Conservation (phyloP, 2,113 vertebrate species). For the mouse (Mus musculus) region DNA sequence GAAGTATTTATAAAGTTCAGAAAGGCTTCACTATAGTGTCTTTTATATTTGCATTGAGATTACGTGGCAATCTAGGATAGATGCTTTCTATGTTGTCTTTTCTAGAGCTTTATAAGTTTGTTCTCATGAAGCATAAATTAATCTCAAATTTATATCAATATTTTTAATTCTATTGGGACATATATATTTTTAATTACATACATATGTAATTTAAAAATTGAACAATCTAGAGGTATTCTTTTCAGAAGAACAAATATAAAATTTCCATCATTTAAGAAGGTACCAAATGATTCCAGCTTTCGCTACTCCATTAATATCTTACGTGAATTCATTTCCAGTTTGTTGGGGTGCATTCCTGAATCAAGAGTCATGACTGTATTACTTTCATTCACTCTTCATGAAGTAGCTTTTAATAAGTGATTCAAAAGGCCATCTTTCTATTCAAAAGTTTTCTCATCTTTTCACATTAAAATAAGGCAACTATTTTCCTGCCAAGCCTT, state of each 20-base stretch:
- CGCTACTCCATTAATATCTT: not conserved
- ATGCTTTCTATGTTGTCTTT: not conserved
- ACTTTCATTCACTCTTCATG: not conserved
- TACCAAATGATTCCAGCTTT: not conserved
- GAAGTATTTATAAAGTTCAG: conserved; percentile 4
- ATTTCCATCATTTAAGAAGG: not conserved
- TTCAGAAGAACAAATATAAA: not conserved
- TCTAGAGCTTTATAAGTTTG: not conserved
- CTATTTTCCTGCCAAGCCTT: not conserved
- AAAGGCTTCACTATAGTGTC: not conserved
- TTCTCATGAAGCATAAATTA: not conserved
- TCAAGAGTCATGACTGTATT: not conserved
- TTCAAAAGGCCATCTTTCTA: not conserved
- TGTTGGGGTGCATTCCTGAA: not conserved
- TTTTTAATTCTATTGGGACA: not conserved
- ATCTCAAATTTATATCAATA: not conserved
- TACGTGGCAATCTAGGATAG: not conserved
- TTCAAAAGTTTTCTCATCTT: not conserved
- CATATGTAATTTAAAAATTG: not conserved
- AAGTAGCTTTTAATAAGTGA: not conserved
- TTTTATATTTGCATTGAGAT: not conserved
- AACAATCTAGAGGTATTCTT: not conserved
- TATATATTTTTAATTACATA: not conserved
- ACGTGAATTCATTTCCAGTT: not conserved
- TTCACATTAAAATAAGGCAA: not conserved